Evolutionary conservation across 1,140 invertebrate species (phyloP).

Genomic region (Pseudomyrmex dendroicus): DNA sequence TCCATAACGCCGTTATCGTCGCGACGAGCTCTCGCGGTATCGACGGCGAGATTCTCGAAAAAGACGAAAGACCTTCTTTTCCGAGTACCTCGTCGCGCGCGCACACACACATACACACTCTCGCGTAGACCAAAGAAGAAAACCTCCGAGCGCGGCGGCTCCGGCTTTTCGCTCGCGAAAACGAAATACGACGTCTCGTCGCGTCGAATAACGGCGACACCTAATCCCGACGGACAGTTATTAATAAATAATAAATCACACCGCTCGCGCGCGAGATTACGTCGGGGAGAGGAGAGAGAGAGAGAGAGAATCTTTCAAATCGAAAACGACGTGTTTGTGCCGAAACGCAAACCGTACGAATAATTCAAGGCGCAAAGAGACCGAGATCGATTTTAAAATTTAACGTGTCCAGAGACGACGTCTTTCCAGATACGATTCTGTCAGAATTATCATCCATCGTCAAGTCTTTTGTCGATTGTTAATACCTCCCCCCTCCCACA

Average conservation of each 20-base stretch:
- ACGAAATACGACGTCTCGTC: constrained; percentile 43
- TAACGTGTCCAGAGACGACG: neutral
- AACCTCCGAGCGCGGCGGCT: too few relatives aligned
- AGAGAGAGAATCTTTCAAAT: too few relatives aligned
- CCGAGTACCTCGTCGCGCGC: neutral
- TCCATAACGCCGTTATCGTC: constrained; percentile 56
- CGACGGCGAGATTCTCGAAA: neutral
- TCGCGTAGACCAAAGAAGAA: too few relatives aligned
- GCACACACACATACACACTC: too few relatives aligned
- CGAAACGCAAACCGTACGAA: neutral
- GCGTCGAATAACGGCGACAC: constrained; percentile 23
- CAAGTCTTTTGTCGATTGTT: neutral
- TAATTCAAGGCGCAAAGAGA: neutral
- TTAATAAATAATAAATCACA: constrained; percentile 18
- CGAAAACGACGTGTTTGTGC: too few relatives aligned
- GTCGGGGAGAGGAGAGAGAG: neutral
- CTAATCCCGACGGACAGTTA: constrained; percentile 24
- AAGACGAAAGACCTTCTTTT: neutral
- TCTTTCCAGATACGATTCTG: too few relatives aligned
- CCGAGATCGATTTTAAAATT: neutral
- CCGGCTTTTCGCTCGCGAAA: neutral
- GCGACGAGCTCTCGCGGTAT: constrained; percentile 8
- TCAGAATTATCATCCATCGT: neutral
- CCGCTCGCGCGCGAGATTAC: constrained; percentile 3
- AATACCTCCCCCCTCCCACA: neutral